Evolutionary conservation across 2,888 invertebrate genomes (phyloP), one percentile per base, ranked within the genome.

Genomic region (Oscheius sp.): DNA sequence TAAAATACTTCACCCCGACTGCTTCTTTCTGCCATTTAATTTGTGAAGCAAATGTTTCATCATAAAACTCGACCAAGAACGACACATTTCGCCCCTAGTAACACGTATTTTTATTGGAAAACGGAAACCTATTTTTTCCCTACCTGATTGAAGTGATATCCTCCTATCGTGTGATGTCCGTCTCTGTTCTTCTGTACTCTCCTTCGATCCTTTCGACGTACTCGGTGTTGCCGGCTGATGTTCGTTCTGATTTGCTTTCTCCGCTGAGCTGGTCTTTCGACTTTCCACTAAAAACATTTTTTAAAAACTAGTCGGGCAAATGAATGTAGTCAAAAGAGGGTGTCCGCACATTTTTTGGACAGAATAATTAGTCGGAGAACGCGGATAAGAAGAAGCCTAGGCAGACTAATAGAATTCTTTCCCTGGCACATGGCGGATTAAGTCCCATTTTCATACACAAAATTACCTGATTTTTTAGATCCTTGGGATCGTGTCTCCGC

Each of bases 161-260:
- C 49, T 27, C 66, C 66, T 66, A 29, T 66, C 52, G 66, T 66
- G 66, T 1, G 66, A 66, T 5, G 66, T 66, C 21, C 66, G 23
- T 27, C 66, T 66, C 66, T 74, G 25, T 41, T 35, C 35, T 9
- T 53, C 63, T 35, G 46, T 61, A 23, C 43, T 29, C 9, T 52
- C 55, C 21, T n/a, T 43, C 43, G 53, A 43, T n/a, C 45, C 56
- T 55, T 41, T 29, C 1, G 77, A 75, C 41, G 75, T 74, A 21
- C 73, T 64, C 16, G 77, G 73, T 68, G 74, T 74, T 59, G 64
- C 72, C 21, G 29, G 18, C 27, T 43, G 18, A 18, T 66, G 52
- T 12, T 52, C 49, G 52, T 66, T 66, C 55, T 25, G 21, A 18
- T 13, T 49, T 5, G 13, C n/a, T 49, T 13, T 49, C 13, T 13